Conservation (phyloP, 1,140 invertebrate genomes). For the Drosophila nannoptera region DNA sequence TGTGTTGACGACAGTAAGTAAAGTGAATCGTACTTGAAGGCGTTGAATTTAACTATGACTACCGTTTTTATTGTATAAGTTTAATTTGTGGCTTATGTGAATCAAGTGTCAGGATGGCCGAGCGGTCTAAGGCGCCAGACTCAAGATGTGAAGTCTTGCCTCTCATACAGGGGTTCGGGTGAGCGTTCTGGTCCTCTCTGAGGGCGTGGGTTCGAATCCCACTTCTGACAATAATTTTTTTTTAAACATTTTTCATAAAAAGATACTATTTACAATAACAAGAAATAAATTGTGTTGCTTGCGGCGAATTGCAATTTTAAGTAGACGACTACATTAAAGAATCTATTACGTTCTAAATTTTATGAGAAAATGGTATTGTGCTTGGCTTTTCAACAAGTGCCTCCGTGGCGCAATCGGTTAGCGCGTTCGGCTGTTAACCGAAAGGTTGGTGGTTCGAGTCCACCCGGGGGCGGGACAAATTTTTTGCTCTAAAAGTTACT, state of each 20-base stretch:
- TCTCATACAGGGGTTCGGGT: conserved; percentile 37
- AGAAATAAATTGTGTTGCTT: neutral
- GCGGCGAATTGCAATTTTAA: no score
- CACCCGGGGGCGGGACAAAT: conserved; percentile 70
- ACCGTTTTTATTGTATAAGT: neutral
- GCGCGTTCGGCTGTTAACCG: conserved; percentile 82
- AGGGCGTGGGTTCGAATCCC: conserved; percentile 93
- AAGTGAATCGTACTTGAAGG: no score
- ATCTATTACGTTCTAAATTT: no score
- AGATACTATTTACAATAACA: neutral
- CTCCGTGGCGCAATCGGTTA: conserved; percentile 81
- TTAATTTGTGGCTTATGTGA: neutral
- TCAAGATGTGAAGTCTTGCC: conserved; percentile 80
- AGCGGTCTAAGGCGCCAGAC: conserved; percentile 87
- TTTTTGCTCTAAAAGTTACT: conserved; percentile 1
- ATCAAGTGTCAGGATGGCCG: conserved; percentile 82
- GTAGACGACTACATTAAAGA: no score
- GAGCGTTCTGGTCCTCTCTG: conserved; percentile 89
- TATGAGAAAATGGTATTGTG: conserved; percentile 4
- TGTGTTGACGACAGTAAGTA: no score
- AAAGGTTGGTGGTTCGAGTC: conserved; percentile 83
- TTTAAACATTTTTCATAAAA: neutral
- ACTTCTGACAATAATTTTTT: conserved; percentile 85
- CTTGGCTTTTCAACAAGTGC: conserved; percentile 37
- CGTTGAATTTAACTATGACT: neutral